Evolutionary conservation across 2,888 invertebrate species (phyloP), one percentile per base, ranked within the genome.

Genomic region (Aethes cnicana): DNA sequence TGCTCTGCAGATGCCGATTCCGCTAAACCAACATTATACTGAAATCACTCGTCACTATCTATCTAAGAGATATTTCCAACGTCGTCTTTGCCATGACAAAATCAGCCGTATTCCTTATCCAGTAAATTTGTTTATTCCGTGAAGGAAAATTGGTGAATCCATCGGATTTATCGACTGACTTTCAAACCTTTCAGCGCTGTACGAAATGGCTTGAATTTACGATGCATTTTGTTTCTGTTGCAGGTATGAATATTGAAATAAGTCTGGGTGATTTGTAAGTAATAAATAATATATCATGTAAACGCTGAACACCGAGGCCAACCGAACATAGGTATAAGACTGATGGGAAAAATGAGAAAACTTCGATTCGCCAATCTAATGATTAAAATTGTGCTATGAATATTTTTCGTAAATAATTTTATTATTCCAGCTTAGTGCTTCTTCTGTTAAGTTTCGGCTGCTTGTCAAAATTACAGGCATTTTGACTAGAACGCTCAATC

Each of bases 1-100:
- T 66, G 55, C 62, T 63, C 50, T 54, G 37, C 17, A 47, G 58
- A 57, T 57, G 56, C 41, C 62, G 37, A 57, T 57, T 57, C 41
- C 62, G 37, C 35, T 36, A 14, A 52, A 46, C 16, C 35, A 46
- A 32, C 52, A 43, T 43, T 16, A 39, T 39, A 12, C 41, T 39
- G 46, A 37, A 44, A 44, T 37, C 28, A 25, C 30, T 44, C 46
- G 20, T 25, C 37, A 46, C 52, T 33, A 25, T 52, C 52, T 26
- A 42, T 47, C 21, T 42, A 12, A 47, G 39, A 39, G 25, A 47
- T 30, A 30, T 20, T 12, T 42, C 18, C 9, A 12, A 9, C 12
- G 7, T 25, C n/a, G n/a, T n/a, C n/a, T n/a, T n/a, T n/a, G n/a
- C n/a, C n/a, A n/a, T n/a, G n/a, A n/a, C n/a, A n/a, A n/a, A n/a